These are phyloP conservation scores for Drosophila engyochracea DNA, from an alignment of 2,888 invertebrate species.

Conservation along the genomic window DNA sequence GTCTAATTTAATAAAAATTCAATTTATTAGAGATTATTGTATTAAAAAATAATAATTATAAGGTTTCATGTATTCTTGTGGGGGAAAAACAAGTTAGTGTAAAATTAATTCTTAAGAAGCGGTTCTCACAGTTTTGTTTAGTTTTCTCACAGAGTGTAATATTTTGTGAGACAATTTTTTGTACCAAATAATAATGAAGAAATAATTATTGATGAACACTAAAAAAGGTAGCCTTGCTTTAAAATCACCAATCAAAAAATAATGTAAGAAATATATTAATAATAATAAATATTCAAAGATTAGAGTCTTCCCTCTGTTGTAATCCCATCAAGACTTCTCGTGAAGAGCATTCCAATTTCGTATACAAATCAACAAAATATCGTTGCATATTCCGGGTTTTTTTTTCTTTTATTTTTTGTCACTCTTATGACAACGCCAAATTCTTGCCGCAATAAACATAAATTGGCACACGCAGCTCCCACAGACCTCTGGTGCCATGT, in stretches of 20 bases:
- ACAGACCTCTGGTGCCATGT: background rate
- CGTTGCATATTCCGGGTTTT: background rate
- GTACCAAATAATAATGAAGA: background rate
- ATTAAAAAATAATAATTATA: background rate
- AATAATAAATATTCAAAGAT: background rate
- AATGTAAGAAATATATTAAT: background rate
- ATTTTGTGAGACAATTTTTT: background rate
- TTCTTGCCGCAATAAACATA: constrained; percentile 79
- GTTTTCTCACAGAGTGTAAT: background rate
- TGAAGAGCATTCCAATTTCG: constrained; percentile 34
- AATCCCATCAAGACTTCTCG: background rate
- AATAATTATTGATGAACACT: background rate
- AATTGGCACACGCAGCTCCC: constrained; percentile 68
- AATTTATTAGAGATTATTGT: too few species aligned
- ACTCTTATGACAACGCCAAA: constrained; percentile 73
- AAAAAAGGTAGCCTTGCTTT: background rate
- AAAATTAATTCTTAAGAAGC: background rate
- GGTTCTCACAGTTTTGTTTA: background rate
- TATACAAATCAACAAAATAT: background rate
- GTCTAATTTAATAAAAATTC: too few species aligned
- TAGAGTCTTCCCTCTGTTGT: background rate
- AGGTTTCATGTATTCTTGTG: background rate
- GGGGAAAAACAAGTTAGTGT: background rate
- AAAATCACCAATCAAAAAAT: background rate
- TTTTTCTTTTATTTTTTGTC: constrained; percentile 26